Percentiles rank a stretch among this genome's conserved stretches.
phyloP scores from a whole-genome alignment of 2,797 vertebrate genomes.

The Cetoscarus ocellatus region DNA sequence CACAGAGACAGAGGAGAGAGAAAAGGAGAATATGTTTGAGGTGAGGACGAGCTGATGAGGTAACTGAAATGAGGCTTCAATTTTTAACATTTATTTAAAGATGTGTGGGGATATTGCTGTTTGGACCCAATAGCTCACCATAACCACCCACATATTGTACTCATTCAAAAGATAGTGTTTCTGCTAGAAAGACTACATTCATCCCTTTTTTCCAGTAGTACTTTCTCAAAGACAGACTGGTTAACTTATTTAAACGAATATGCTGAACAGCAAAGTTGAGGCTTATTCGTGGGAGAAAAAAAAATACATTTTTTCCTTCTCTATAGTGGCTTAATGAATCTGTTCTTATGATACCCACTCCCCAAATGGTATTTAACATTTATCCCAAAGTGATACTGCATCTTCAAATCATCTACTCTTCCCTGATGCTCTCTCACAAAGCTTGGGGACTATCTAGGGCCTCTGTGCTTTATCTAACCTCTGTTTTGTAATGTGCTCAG shows the following conservation, averaged over 20 bases:
- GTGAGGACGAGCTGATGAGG: background rate
- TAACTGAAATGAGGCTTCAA: background rate
- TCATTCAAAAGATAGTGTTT: constrained; percentile 28
- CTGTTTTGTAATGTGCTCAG: background rate
- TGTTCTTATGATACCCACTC: too few relatives aligned
- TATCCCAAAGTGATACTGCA: too few relatives aligned
- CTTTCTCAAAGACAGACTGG: background rate
- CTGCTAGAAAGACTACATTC: constrained; percentile 23
- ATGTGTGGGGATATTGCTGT: background rate
- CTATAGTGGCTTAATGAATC: too few relatives aligned
- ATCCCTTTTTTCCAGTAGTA: background rate
- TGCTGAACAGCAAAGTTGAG: background rate
- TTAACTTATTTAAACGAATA: too few relatives aligned
- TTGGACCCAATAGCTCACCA: constrained; percentile 9
- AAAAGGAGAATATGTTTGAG: background rate
- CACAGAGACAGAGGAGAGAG: background rate
- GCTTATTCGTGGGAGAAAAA: background rate
- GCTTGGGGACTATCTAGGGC: too few relatives aligned
- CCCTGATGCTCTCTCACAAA: too few relatives aligned
- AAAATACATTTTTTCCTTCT: too few relatives aligned
- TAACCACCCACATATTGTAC: constrained; percentile 39
- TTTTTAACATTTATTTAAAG: background rate
- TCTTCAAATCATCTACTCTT: too few relatives aligned
- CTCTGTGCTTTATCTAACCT: background rate
- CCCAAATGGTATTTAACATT: too few relatives aligned